Conservation (phyloP, 2,113 vertebrate species). For the Notarius quadriscutis region DNA sequence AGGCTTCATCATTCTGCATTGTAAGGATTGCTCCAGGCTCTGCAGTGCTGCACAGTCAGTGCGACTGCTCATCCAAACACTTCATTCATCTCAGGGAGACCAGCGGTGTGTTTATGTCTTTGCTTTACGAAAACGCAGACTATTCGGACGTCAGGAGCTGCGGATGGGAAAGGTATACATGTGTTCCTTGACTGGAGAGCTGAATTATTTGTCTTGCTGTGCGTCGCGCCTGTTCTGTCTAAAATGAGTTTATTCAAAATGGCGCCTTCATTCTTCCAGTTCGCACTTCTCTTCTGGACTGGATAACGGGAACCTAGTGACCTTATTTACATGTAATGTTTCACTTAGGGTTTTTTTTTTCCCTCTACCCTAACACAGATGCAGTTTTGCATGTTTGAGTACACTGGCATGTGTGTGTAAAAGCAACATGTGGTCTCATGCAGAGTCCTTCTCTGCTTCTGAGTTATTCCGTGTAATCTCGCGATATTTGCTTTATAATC, state of each 20-base stretch:
- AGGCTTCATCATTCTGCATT: conserved; percentile 35
- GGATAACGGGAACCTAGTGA: background rate
- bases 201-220: background rate
- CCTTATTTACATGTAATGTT: background rate
- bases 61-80: conserved; percentile 38
- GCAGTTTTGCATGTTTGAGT: background rate
- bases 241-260: conserved; percentile 67
- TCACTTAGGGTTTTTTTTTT: too few relatives aligned
- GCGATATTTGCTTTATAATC: background rate
- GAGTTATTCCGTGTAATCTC: background rate
- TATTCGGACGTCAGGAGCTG: conserved; percentile 58
- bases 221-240: background rate
- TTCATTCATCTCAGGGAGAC: conserved; percentile 94
- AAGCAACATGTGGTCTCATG: conserved; percentile 2
- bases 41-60: conserved; percentile 16
- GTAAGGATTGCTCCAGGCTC: conserved; percentile 19
- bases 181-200: conserved; percentile 6
- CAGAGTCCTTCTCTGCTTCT: background rate
- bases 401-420: background rate
- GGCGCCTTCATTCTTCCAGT: conserved; percentile 66
- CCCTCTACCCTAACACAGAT: too few relatives aligned
- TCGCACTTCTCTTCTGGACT: conserved; percentile 56
- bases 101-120: conserved; percentile 99
- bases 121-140: conserved; percentile 98
- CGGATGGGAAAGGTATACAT: conserved; percentile 58